A percentile compares a stretch with the other conserved stretches of the same genome.
These are phyloP conservation scores for Heliothis virescens DNA, from an alignment of 1,140 invertebrate species.

Conservation along the genomic window DNA sequence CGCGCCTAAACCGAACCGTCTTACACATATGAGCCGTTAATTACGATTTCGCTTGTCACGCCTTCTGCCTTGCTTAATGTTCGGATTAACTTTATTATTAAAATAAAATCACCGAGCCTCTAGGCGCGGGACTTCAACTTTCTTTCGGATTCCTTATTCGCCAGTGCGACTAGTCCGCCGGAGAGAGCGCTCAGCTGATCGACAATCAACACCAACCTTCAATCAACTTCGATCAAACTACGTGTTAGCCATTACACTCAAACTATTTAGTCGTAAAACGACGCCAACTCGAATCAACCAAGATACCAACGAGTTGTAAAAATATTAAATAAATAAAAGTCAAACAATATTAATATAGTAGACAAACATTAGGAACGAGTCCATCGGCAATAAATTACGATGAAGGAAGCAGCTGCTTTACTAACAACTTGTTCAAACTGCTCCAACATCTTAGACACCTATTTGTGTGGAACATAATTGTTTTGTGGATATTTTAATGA, in stretches of 20 bases:
- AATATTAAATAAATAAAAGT: slow-evolving; percentile 35
- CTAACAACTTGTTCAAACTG: slow-evolving; percentile 30
- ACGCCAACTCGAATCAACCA: neutral
- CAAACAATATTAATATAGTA: slow-evolving; percentile 31
- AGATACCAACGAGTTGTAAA: slow-evolving; percentile 11
- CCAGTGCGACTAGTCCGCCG: neutral
- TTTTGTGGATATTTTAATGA: slow-evolving; percentile 32
- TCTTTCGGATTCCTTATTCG: slow-evolving; percentile 38
- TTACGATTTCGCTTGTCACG: slow-evolving; percentile 82
- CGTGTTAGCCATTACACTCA: neutral
- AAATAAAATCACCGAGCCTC: slow-evolving; percentile 52
- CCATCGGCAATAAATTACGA: slow-evolving; percentile 24
- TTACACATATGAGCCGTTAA: slow-evolving; percentile 71
- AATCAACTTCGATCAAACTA: neutral
- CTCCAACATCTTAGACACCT: slow-evolving; percentile 26
- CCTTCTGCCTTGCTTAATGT: slow-evolving; percentile 77
- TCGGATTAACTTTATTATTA: slow-evolving; percentile 66
- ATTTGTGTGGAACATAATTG: slow-evolving; percentile 14
- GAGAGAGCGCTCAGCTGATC: slow-evolving; percentile 1
- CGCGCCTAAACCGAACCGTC: slow-evolving; percentile 50
- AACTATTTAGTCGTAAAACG: neutral
- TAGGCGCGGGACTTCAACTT: slow-evolving; percentile 40
- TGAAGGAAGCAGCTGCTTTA: slow-evolving; percentile 37
- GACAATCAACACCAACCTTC: neutral
- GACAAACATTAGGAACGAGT: slow-evolving; percentile 40